A percentile compares a stretch with the other conserved stretches of the same genome.
phyloP scores from a whole-genome alignment of 2,797 vertebrate genomes.

The Trachurus trachurus region DNA sequence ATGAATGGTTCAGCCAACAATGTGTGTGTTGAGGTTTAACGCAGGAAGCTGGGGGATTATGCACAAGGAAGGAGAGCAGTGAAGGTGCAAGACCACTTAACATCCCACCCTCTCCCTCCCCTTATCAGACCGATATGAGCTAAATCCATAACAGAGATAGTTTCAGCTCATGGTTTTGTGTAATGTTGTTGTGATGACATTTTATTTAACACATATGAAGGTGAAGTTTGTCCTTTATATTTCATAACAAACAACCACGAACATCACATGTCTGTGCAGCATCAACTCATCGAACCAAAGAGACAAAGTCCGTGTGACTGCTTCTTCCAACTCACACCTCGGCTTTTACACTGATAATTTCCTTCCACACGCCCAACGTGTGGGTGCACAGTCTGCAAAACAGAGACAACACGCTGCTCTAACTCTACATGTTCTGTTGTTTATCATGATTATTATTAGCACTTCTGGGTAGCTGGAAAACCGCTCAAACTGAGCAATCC shows the following conservation, averaged over 20 bases:
- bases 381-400: slow-evolving; percentile 23
- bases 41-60: slow-evolving; percentile 47
- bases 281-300: slow-evolving; percentile 28
- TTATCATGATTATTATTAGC: slow-evolving; percentile 19
- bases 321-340: slow-evolving; percentile 38
- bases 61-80: slow-evolving; percentile 25
- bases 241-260: not conserved
- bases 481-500: not conserved
- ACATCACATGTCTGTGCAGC: slow-evolving; percentile 2
- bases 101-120: not conserved
- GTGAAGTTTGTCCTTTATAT: not conserved
- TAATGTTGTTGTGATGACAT: not conserved
- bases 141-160: slow-evolving; percentile 10
- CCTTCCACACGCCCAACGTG: slow-evolving; percentile 21
- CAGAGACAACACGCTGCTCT: slow-evolving; percentile 14
- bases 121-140: not conserved
- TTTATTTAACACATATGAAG: not conserved
- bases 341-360: slow-evolving; percentile 15
- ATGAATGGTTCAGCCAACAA: not conserved
- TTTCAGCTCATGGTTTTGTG: not conserved
- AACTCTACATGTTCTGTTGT: slow-evolving; percentile 13
- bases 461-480: slow-evolving; percentile 24
- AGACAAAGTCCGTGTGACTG: slow-evolving; percentile 16
- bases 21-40: slow-evolving; percentile 51
- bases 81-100: slow-evolving; percentile 26